Base-by-base conservation (phyloP, 1,140 invertebrate species). In the Callitettix versicolor region DNA sequence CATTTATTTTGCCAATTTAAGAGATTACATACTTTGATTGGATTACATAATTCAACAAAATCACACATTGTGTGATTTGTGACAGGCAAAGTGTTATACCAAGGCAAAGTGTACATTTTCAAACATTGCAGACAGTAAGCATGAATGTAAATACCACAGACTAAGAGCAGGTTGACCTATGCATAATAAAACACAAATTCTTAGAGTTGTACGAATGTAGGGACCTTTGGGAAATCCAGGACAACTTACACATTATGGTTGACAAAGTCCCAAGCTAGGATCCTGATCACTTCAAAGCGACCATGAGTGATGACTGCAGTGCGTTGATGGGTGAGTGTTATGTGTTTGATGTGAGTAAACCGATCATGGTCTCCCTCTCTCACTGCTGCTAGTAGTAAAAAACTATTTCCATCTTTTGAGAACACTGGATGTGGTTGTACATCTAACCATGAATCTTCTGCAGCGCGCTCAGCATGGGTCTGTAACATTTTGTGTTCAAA, bases 331-430 rank as follows among this genome's bases (percentile, higher is more conserved):
- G 80, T 78, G 34, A 87, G 79, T 36, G 86, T 88, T 20, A 90
- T 77, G 66, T 91, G 86, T 62, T 90, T 91, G 64, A 95, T 88
- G 71, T 95, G 90, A 24, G 86, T 89, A 70, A 85, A 93, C 65
- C 85, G 82, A 63, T 91, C 87, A 40, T 79, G 77, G 5, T 78
- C 81, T 9, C 83, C 87, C 65, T 94, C 88, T 63, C 87, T 84
- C 20, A 91, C 81, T 17, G 86, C 80, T 1, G 88, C 81, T 40
- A 91, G 76, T 48, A 91, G 72, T 46, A 95, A 77, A 70, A 93
- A 95, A 56, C 83, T 86, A 64, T 85, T 82, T 1, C 88, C 88
- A 64, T 88, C 84, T 18, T 81, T 78, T 0, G 86, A 81, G 70
- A 91, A 93, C 14, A 92, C 71, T 12, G 91, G 88, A 66, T 87